Conservation (phyloP, 2,888 invertebrate genomes). For the Seira sanloemensis region DNA sequence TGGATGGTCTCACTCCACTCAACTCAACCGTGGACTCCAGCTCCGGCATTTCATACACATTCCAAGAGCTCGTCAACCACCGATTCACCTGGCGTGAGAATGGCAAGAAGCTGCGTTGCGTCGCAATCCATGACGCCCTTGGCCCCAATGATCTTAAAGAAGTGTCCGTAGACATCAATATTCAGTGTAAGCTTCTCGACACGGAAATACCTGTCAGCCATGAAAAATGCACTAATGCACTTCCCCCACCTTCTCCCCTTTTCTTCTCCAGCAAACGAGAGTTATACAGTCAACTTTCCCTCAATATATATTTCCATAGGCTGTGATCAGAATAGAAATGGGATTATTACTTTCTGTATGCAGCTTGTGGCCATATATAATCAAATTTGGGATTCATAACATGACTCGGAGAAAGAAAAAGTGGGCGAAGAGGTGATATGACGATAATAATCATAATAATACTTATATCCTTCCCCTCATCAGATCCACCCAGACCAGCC, state of each 20-base stretch:
- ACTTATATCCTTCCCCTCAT: constrained; percentile 10
- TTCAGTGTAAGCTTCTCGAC: constrained; percentile 66
- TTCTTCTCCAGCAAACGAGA: constrained; percentile 36
- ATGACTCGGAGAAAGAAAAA: constrained; percentile 14
- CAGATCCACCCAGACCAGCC: constrained; percentile 66
- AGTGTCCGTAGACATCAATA: constrained; percentile 50
- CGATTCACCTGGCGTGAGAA: constrained; percentile 66
- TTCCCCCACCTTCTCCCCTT: constrained; percentile 7
- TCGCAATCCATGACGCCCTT: constrained; percentile 67
- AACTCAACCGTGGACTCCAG: constrained; percentile 45
- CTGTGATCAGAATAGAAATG: constrained; percentile 49
- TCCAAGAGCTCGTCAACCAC: constrained; percentile 63
- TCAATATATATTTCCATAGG: not conserved
- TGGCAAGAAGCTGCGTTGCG: constrained; percentile 71
- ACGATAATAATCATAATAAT: constrained; percentile 31
- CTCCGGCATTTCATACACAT: constrained; percentile 50
- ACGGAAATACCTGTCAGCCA: not conserved
- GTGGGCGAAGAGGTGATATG: not conserved
- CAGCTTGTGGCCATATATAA: not conserved
- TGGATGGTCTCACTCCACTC: constrained; percentile 61
- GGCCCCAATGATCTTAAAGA: constrained; percentile 63
- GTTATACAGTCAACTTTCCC: constrained; percentile 46
- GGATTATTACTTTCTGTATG: constrained; percentile 22
- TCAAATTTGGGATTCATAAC: constrained; percentile 58
- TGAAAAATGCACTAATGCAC: constrained; percentile 40